These are phyloP conservation scores for Agrilus planipennis DNA, from an alignment of 1,140 invertebrate genomes.

Conservation along the genomic window DNA sequence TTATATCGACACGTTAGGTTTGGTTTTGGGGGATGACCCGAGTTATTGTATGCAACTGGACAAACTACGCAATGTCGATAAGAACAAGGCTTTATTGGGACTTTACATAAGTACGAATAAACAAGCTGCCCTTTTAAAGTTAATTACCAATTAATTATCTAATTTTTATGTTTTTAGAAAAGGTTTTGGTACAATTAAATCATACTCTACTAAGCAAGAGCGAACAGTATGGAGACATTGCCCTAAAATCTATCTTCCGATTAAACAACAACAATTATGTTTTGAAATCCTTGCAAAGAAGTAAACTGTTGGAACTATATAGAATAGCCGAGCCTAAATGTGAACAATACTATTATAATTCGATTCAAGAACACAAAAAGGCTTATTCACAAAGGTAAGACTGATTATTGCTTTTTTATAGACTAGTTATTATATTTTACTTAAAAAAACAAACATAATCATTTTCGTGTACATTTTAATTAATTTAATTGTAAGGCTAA, in stretches of 20 bases:
- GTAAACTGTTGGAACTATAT: constrained; percentile 69
- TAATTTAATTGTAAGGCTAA: no score
- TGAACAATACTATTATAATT: constrained; percentile 69
- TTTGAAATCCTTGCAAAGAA: constrained; percentile 74
- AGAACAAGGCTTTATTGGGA: constrained; percentile 54
- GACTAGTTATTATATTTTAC: background rate
- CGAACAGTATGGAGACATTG: constrained; percentile 70
- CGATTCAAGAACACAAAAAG: constrained; percentile 68
- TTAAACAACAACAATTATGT: constrained; percentile 92
- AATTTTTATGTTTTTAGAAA: constrained; percentile 44
- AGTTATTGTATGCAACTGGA: constrained; percentile 43
- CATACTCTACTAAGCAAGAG: constrained; percentile 73
- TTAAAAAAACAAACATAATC: background rate
- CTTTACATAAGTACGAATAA: constrained; percentile 57
- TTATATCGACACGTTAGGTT: constrained; percentile 61
- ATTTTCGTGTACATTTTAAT: no score
- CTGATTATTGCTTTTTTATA: constrained; percentile 10
- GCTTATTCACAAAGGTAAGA: constrained; percentile 62
- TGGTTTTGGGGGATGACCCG: constrained; percentile 48
- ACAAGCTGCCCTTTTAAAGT: background rate
- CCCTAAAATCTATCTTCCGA: constrained; percentile 73
- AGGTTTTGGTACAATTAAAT: constrained; percentile 76
- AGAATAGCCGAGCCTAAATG: constrained; percentile 69
- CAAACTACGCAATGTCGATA: constrained; percentile 34
- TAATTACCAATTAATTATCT: constrained; percentile 6